Evolutionary conservation across 2,113 vertebrate species (phyloP).

Genomic region (Craseonycteris thonglongyai): DNA sequence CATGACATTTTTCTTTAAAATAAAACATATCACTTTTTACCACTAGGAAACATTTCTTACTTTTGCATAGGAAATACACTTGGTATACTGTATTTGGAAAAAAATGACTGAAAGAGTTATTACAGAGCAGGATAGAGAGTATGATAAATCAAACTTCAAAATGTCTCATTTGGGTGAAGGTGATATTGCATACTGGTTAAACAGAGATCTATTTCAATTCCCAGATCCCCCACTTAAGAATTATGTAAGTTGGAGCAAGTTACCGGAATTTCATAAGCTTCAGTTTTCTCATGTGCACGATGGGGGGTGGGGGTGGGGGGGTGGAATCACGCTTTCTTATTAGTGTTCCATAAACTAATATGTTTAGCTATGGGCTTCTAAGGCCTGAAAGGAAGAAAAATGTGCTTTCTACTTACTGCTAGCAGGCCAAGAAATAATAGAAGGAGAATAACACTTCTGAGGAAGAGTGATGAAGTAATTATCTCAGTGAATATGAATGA

Average conservation of each 20-base stretch:
- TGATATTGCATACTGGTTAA: neutral
- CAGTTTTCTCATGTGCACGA: neutral
- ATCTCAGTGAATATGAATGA: neutral
- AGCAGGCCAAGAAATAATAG: neutral
- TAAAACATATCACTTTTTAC: neutral
- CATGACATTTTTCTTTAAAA: neutral
- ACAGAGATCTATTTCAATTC: neutral
- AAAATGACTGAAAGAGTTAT: neutral
- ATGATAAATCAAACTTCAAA: neutral
- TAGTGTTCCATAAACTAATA: neutral
- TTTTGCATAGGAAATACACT: neutral
- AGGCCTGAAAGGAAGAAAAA: neutral
- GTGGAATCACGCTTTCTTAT: neutral
- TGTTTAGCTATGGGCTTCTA: neutral
- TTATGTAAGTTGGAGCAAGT: neutral
- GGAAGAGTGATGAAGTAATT: neutral
- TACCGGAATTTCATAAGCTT: neutral
- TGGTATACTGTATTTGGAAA: neutral
- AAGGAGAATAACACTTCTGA: neutral
- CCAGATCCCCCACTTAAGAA: neutral
- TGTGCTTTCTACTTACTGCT: neutral
- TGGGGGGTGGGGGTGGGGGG: too few relatives aligned
- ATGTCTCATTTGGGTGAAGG: neutral
- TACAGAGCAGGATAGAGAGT: neutral
- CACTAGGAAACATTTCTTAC: neutral